Evolutionary conservation across 1,140 invertebrate genomes (phyloP).

Genomic region (Drosophila orena): DNA sequence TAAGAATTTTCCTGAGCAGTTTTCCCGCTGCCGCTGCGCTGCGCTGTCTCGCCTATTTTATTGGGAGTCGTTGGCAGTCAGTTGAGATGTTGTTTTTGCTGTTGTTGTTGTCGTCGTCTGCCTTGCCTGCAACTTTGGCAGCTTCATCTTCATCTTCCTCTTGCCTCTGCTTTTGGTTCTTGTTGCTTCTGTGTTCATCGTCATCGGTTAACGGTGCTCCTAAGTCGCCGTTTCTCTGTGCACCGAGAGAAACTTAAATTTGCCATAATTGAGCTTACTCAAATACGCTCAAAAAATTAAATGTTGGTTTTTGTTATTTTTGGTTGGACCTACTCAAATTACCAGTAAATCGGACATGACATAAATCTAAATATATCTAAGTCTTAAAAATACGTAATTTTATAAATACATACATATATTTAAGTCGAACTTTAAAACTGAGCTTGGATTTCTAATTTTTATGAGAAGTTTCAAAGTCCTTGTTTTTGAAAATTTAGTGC

Average conservation of each 20-base stretch:
- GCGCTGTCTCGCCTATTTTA: constrained; percentile 57
- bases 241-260: constrained; percentile 4
- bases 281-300: too few species aligned
- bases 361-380: too few species aligned
- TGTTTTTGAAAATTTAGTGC: too few species aligned
- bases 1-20: constrained; percentile 79
- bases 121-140: constrained; percentile 20
- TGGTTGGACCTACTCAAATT: too few species aligned
- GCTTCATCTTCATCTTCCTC: constrained; percentile 55
- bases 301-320: too few species aligned
- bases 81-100: constrained; percentile 30
- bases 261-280: background rate
- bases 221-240: constrained; percentile 34
- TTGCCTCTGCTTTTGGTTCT: constrained; percentile 27
- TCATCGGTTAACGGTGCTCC: constrained; percentile 75
- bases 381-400: too few species aligned
- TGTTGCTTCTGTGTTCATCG: constrained; percentile 38
- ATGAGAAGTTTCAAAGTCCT: too few species aligned
- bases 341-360: too few species aligned
- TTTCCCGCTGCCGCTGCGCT: constrained; percentile 44
- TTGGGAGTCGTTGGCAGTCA: constrained; percentile 54
- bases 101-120: constrained; percentile 32
- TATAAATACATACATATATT: too few species aligned
- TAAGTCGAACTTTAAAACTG: too few species aligned
- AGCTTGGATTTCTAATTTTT: too few species aligned